Evolutionary conservation across 2,113 vertebrate genomes (phyloP), one percentile per base, ranked within the genome.

Genomic region (Sciurus niger): DNA sequence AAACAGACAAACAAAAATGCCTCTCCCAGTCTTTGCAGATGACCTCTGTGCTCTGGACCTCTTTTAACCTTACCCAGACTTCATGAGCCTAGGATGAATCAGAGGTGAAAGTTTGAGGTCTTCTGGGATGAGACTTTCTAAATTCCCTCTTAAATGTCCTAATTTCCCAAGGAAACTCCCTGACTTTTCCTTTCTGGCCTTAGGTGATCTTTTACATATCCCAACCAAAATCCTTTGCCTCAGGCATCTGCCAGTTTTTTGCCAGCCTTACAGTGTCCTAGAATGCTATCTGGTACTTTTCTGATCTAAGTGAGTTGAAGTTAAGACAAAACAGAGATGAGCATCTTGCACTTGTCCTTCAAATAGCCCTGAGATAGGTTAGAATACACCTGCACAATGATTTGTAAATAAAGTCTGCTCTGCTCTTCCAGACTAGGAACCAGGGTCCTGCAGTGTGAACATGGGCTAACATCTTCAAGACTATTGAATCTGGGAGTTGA

Each of bases 61-160:
- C 51, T 8, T 93, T 95, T 34, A 83, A 4, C 25, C 12, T 93
- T 74, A 37, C 18, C n/a, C 46, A 86, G 55, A 86, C n/a, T 60
- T 86, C 16, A 17, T 74, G 53, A 78, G 24, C n/a, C 22, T 73
- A 25, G 24, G 58, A 40, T 43, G 53, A 51, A 34, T 30, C 60
- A 65, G 18, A 85, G 6, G 67, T 48, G 63, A 91, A 67, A 94
- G 13, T 73, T 84, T 93, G 76, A 77, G 65, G 48, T 93, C 22
- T 37, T 93, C 43, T 90, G 40, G n/a, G 8, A 32, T 53, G 6
- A 79, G 24, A 43, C 14, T 95, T 91, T 95, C 58, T 20, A 43
- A 79, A 78, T 79, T 78, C 6, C 34, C n/a, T 65, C 30, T 92
- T 63, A n/a, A 92, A 68, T 80, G 18, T 79, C 58, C 55, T 85